phyloP scores from a whole-genome alignment of 2,797 vertebrate species.

The Enteromius anoplus region DNA sequence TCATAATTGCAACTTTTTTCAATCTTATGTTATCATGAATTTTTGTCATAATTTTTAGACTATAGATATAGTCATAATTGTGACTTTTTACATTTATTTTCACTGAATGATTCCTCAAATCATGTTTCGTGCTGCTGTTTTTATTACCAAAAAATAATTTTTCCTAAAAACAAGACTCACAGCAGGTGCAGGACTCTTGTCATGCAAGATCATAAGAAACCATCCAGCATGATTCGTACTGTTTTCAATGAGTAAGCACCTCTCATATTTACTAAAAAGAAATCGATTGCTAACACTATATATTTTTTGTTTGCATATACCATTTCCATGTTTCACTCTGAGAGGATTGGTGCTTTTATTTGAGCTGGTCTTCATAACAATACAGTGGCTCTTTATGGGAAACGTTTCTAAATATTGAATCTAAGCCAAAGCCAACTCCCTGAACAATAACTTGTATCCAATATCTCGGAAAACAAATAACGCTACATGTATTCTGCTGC shows the following conservation, averaged over 20 bases:
- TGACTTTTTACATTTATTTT: not conserved
- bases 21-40: not conserved
- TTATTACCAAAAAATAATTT: no score
- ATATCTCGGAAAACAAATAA: slow-evolving; percentile 41
- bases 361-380: slow-evolving; percentile 29
- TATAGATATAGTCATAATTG: not conserved
- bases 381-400: slow-evolving; percentile 40
- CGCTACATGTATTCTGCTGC: not conserved
- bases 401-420: slow-evolving; percentile 53
- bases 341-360: slow-evolving; percentile 43
- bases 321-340: slow-evolving; percentile 34
- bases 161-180: not conserved
- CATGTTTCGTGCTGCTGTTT: not conserved
- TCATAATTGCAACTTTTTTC: not conserved
- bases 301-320: not conserved
- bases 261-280: not conserved
- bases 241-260: not conserved
- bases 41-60: not conserved
- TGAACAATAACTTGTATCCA: slow-evolving; percentile 39
- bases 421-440: slow-evolving; percentile 33
- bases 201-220: not conserved
- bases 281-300: not conserved
- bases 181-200: not conserved
- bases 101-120: not conserved
- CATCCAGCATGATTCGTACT: not conserved